phyloP scores from a whole-genome alignment of 2,797 vertebrate species.

The Acipenser transmontanus region DNA sequence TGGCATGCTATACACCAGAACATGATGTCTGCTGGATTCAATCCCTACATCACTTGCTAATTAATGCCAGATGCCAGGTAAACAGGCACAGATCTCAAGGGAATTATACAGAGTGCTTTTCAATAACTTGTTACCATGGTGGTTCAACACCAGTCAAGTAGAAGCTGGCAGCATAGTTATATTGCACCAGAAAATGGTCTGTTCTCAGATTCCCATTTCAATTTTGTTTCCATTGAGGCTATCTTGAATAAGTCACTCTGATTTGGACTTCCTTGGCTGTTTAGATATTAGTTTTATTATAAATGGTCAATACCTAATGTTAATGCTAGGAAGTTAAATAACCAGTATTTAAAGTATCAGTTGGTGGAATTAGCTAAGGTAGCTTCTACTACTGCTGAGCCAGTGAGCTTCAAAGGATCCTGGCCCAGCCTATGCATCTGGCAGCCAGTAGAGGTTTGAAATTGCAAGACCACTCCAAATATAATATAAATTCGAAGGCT shows the following conservation, averaged over 20 bases:
- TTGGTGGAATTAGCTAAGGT: too few relatives aligned
- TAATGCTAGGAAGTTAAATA: too few relatives aligned
- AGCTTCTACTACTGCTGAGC: not conserved
- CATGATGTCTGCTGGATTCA: constrained; percentile 6
- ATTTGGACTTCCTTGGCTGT: too few relatives aligned
- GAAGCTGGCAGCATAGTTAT: too few relatives aligned
- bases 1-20: constrained; percentile 1
- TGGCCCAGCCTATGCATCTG: not conserved
- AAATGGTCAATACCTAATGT: too few relatives aligned
- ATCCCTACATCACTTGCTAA: constrained; percentile 17
- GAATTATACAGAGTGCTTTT: constrained; percentile 6
- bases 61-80: constrained; percentile 28
- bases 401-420: constrained; percentile 13
- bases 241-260: too few relatives aligned
- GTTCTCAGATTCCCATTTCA: too few relatives aligned
- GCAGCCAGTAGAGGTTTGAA: constrained; percentile 13
- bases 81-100: constrained; percentile 6
- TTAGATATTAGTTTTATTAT: too few relatives aligned
- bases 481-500: constrained; percentile 30
- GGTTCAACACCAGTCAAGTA: too few relatives aligned
- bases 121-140: constrained; percentile 5
- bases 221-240: too few relatives aligned
- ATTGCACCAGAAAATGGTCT: too few relatives aligned
- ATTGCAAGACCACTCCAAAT: constrained; percentile 31
- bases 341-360: too few relatives aligned